Conservation (phyloP, 2,113 vertebrate species). For the Urocitellus parryii region DNA sequence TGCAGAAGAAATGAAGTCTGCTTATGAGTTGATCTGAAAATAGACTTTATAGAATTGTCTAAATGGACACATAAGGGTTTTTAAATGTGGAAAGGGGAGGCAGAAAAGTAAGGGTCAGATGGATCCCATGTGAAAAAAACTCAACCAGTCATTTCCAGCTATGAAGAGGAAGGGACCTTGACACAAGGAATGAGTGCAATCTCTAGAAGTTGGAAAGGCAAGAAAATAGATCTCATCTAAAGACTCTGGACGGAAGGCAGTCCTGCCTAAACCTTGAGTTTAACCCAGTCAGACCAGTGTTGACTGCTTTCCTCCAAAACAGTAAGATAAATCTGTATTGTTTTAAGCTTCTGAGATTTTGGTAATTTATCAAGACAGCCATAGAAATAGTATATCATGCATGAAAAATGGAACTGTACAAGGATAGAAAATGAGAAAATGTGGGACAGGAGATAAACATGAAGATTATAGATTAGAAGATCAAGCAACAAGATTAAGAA, state of each 20-base stretch:
- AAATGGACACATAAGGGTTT: neutral
- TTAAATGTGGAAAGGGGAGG: neutral
- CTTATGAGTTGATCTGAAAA: neutral
- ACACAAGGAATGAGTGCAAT: neutral
- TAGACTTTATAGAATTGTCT: neutral
- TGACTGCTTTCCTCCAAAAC: neutral
- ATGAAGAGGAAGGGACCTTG: neutral
- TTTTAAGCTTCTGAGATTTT: neutral
- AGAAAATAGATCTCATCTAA: too few species aligned
- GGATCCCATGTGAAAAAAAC: neutral
- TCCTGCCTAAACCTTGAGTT: neutral
- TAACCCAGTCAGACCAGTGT: neutral
- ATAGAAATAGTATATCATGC: neutral
- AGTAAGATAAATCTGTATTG: neutral
- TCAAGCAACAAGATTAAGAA: neutral
- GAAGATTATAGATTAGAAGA: neutral
- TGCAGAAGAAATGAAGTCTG: neutral
- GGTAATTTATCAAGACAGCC: neutral
- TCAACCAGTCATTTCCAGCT: neutral
- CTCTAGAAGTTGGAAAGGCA: neutral
- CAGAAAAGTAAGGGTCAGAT: neutral
- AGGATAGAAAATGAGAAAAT: neutral
- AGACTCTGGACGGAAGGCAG: neutral
- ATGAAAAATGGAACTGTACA: neutral
- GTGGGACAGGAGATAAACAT: neutral